Conservation (phyloP, 1,140 invertebrate genomes). For the Elymnias hypermnestra region DNA sequence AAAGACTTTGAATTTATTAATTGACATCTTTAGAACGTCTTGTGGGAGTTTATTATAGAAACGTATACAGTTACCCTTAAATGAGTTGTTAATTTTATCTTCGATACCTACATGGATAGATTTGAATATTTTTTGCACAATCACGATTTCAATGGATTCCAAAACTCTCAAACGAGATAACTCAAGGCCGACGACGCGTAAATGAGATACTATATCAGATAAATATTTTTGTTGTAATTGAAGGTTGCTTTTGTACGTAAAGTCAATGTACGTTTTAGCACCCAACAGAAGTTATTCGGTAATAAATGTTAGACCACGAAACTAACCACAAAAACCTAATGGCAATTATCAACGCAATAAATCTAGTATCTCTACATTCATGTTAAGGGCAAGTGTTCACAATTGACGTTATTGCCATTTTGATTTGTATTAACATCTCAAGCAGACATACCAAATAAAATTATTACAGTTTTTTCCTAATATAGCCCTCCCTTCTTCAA, state of each 20-base stretch:
- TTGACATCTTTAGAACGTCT: too few species aligned
- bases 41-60: too few species aligned
- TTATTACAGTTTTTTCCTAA: too few species aligned
- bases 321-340: conserved; percentile 4
- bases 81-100: too few species aligned
- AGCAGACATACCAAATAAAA: too few species aligned
- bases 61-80: too few species aligned
- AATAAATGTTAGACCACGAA: conserved; percentile 1
- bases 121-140: too few species aligned
- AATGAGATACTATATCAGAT: neutral
- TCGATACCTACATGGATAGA: too few species aligned
- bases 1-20: too few species aligned
- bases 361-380: neutral
- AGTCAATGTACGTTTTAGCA: conserved; percentile 7
- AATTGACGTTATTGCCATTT: neutral
- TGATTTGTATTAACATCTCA: neutral
- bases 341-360: conserved; percentile 8
- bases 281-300: neutral
- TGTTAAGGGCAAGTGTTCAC: neutral
- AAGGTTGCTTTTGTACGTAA: conserved; percentile 1
- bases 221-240: neutral
- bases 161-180: neutral
- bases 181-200: neutral
- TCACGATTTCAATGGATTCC: neutral
- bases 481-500: too few species aligned